A percentile compares a stretch with the other conserved stretches of the same genome.
Conservation (phyloP, 2,888 invertebrate species). For the Orthosia gracilis region DNA sequence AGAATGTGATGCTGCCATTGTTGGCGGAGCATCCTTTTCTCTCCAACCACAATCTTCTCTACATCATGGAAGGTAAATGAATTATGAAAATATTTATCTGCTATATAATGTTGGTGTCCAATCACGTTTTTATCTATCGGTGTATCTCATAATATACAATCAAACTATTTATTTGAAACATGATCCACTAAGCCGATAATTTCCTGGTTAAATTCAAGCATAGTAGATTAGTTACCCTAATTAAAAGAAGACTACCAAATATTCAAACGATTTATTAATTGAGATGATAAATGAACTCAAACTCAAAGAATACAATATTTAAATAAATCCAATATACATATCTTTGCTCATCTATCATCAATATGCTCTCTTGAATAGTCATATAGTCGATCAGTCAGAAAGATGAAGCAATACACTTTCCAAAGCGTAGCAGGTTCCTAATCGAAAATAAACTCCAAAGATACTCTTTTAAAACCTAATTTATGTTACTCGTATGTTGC, state of each 20-base stretch:
- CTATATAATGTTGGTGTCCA: neutral
- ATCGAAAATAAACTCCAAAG: neutral
- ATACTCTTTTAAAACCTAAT: neutral
- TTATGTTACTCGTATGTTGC: neutral
- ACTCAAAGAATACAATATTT: too few relatives aligned
- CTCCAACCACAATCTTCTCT: constrained; percentile 88
- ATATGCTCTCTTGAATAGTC: too few relatives aligned
- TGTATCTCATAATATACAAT: neutral
- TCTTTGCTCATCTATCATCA: too few relatives aligned
- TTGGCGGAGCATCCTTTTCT: constrained; percentile 91
- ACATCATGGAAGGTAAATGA: constrained; percentile 77
- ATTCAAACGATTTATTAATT: neutral
- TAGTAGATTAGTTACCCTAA: too few relatives aligned
- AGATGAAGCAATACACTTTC: too few relatives aligned
- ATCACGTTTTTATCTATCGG: neutral
- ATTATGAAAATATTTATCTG: neutral
- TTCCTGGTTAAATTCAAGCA: neutral
- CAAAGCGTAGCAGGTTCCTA: neutral
- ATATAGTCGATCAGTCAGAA: too few relatives aligned
- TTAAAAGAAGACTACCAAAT: neutral
- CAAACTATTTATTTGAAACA: neutral
- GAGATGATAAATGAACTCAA: neutral
- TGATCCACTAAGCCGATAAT: neutral
- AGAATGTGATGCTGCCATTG: constrained; percentile 89
- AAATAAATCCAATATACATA: too few relatives aligned